Evolutionary conservation across 1,140 invertebrate species (phyloP), one percentile per base, ranked within the genome.

Genomic region (Drosophila kepulauana): DNA sequence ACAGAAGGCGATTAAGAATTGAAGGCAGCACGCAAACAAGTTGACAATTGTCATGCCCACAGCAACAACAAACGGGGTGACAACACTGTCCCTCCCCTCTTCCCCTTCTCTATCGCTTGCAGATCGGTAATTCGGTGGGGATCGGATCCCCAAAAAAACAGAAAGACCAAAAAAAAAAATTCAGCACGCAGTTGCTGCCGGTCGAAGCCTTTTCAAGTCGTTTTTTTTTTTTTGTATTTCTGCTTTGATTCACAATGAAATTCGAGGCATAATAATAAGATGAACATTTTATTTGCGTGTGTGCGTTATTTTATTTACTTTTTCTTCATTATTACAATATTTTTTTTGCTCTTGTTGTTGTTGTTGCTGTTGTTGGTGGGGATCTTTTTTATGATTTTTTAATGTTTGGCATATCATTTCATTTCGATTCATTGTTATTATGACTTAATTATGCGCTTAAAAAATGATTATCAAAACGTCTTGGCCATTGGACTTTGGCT

Each of bases 391-490:
- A 28, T 52, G 13, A 25, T 57, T 30, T 35, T 43, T 69, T 57
- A 57, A 70, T 71, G 84, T 81, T 88, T 89, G 80, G 84, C 85
- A 85, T 88, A 88, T 88, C 85, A 88, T 87, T 58, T 78, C 66
- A 41, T 28, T 52, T 62, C 57, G 67, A 68, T 69, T 64, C 59
- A 67, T 70, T 81, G 67, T 81, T 75, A 79, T 89, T 90, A 90
- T 89, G 85, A 90, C 81, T 90, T 89, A 89, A 89, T 89, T 89
- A 89, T 89, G 86, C 78, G 86, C 78, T 78, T 75, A 85, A 75
- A 77, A 87, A 74, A 61, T 78, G 81, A 70, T 72, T 85, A 80
- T 65, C 48, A 70, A 66, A 81, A 41, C 58, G 46, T 62, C 70
- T 69, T 71, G 79, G 80, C 58, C 78, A 85, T 81, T 86, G 30